Evolutionary conservation across 2,113 vertebrate species (phyloP).

Genomic region (Lasiurus borealis): DNA sequence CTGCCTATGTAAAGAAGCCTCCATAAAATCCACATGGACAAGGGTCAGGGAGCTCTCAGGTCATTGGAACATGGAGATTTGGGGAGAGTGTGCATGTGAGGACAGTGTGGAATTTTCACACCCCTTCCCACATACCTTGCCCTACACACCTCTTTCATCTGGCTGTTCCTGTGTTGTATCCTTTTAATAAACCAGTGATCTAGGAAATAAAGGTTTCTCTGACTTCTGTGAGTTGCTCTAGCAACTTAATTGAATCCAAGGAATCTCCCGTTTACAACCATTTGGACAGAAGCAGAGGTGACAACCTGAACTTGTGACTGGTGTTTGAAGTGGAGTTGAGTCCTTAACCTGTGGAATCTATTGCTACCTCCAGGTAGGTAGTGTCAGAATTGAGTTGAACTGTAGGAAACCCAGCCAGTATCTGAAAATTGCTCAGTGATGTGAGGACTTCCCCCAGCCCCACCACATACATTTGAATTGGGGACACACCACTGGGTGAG

Average conservation of each 20-base stretch:
- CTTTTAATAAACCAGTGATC: background rate
- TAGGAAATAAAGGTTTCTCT: background rate
- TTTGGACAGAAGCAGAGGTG: background rate
- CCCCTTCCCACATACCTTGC: no score
- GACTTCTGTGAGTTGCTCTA: background rate
- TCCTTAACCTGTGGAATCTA: no score
- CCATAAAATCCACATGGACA: background rate
- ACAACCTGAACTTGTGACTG: background rate
- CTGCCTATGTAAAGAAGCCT: background rate
- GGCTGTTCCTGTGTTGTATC: background rate
- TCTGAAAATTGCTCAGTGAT: background rate
- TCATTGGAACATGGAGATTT: accelerated
- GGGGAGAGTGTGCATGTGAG: background rate
- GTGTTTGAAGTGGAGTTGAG: background rate
- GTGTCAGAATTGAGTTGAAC: background rate
- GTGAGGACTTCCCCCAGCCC: background rate
- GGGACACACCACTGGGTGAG: accelerated
- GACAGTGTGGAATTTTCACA: background rate
- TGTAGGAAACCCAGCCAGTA: background rate
- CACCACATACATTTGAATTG: background rate
- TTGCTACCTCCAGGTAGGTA: background rate
- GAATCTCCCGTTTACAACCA: background rate
- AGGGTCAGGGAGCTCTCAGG: background rate
- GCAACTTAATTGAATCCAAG: background rate
- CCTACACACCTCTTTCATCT: no score